Conservation (phyloP, 1,140 invertebrate species). For the Ostrea denselamellosa region DNA sequence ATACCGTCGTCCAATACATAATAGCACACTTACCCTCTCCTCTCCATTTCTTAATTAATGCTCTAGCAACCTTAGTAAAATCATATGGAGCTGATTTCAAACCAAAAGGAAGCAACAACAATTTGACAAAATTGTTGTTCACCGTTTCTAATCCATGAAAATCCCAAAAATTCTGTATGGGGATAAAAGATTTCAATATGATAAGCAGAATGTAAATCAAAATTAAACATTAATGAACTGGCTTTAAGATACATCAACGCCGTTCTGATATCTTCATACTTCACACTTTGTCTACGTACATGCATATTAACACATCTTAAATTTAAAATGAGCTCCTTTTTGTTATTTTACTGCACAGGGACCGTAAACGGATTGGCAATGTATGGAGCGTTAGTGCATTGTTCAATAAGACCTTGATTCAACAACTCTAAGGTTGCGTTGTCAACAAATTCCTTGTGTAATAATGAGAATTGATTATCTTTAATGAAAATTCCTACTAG, state of each 20-base stretch:
- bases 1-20: too few relatives aligned
- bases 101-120: too few relatives aligned
- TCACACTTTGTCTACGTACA: constrained; percentile 44
- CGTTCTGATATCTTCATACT: constrained; percentile 52
- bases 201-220: constrained; percentile 53
- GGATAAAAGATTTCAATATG: constrained; percentile 6
- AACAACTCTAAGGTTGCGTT: constrained; percentile 43
- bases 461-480: constrained; percentile 46
- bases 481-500: not conserved
- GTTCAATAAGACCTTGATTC: constrained; percentile 25
- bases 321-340: constrained; percentile 57
- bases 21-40: too few relatives aligned
- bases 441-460: constrained; percentile 39
- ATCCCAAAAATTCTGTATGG: too few relatives aligned
- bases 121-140: too few relatives aligned
- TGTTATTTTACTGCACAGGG: constrained; percentile 40
- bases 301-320: constrained; percentile 47
- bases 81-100: too few relatives aligned
- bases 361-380: constrained; percentile 52
- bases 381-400: not conserved
- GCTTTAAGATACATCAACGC: not conserved
- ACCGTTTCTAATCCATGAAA: constrained; percentile 17
- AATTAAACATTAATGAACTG: constrained; percentile 23
- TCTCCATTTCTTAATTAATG: too few relatives aligned
- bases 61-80: too few relatives aligned